These are phyloP conservation scores for Bellardia bayeri DNA, from an alignment of 2,888 invertebrate genomes.

Conservation along the genomic window DNA sequence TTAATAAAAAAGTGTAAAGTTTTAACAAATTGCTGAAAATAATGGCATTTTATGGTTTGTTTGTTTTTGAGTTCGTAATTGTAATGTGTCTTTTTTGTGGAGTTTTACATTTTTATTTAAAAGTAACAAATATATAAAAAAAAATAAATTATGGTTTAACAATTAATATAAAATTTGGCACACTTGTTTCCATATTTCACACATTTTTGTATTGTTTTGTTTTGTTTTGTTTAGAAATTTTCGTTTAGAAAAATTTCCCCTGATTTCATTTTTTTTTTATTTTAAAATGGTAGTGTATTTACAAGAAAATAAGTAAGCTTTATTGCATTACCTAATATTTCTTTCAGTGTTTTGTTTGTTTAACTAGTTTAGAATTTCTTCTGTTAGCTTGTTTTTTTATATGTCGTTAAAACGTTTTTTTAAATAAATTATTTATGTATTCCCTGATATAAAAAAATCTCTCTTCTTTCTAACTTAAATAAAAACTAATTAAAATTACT, in stretches of 20 bases:
- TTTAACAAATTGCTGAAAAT: slow-evolving; percentile 70
- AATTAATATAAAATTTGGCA: slow-evolving; percentile 80
- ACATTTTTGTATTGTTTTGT: slow-evolving; percentile 53
- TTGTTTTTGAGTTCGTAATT: slow-evolving; percentile 16
- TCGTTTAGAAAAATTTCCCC: slow-evolving; percentile 50
- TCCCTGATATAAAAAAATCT: slow-evolving; percentile 72
- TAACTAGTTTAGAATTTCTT: slow-evolving; percentile 18
- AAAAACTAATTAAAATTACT: slow-evolving; percentile 44
- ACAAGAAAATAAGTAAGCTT: slow-evolving; percentile 31
- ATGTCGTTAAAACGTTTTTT: not conserved
- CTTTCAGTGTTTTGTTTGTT: slow-evolving; percentile 8
- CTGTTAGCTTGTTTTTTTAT: not conserved
- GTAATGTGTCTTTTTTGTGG: slow-evolving; percentile 40
- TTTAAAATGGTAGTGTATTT: slow-evolving; percentile 53
- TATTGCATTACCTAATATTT: slow-evolving; percentile 5
- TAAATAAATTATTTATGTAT: slow-evolving; percentile 62
- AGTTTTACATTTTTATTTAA: slow-evolving; percentile 38
- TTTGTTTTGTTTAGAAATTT: slow-evolving; percentile 64
- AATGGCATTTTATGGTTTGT: slow-evolving; percentile 60
- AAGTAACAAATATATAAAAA: slow-evolving; percentile 49
- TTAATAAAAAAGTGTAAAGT: slow-evolving; percentile 51
- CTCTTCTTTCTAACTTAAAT: slow-evolving; percentile 63
- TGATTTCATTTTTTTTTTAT: slow-evolving; percentile 49
- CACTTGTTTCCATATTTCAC: slow-evolving; percentile 81
- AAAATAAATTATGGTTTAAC: slow-evolving; percentile 66